Percentiles rank a stretch among this genome's conserved stretches.
phyloP scores from a whole-genome alignment of 2,888 invertebrate genomes.

The Steinernema scapterisci region DNA sequence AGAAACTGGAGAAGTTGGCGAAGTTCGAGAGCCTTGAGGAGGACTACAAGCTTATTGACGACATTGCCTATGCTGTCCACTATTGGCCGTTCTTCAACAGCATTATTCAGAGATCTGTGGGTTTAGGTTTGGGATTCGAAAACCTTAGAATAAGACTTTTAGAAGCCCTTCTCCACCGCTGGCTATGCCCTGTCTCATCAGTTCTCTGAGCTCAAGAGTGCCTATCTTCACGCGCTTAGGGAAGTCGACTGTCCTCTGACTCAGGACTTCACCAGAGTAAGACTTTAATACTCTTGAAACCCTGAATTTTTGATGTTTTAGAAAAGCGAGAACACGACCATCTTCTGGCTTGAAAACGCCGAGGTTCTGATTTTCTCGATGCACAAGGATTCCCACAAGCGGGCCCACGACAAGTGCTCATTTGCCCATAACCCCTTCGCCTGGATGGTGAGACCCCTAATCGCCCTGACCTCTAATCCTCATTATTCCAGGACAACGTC shows the following conservation, averaged over 20 bases:
- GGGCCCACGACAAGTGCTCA: slow-evolving; percentile 8
- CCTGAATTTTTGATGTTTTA: background rate
- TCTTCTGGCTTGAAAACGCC: slow-evolving; percentile 3
- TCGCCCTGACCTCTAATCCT: background rate
- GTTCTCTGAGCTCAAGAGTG: background rate
- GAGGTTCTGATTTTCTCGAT: slow-evolving; percentile 6
- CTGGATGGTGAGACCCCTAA: background rate
- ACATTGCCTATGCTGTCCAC: background rate
- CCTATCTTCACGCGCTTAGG: background rate
- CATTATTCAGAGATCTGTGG: too few species aligned
- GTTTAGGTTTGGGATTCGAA: too few species aligned
- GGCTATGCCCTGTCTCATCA: background rate
- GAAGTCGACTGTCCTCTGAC: background rate
- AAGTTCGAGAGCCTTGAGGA: background rate
- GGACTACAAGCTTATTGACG: slow-evolving; percentile 7
- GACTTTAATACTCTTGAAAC: background rate
- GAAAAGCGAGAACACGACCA: slow-evolving; percentile 23
- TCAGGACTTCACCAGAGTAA: background rate
- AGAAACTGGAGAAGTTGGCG: background rate
- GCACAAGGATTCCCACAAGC: slow-evolving; percentile 19
- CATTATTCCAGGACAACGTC: background rate
- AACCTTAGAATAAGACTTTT: background rate
- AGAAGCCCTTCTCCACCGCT: background rate
- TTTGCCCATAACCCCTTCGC: background rate
- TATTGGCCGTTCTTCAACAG: slow-evolving; percentile 11